Base-by-base conservation (phyloP, 2,113 vertebrate genomes). In the Alexandromys fortis region DNA sequence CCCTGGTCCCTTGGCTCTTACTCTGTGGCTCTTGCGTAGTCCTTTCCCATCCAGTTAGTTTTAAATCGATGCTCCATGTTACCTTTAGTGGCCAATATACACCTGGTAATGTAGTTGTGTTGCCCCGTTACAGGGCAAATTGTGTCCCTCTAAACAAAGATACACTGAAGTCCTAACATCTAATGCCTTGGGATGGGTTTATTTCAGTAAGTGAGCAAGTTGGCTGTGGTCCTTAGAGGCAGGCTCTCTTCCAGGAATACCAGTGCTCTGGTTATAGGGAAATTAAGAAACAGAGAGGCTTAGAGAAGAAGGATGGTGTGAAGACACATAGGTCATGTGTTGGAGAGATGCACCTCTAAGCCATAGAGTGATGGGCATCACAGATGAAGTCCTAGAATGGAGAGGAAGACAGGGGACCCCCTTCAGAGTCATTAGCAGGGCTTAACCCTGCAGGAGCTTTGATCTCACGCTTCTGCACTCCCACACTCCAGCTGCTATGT, bases 361-460 rank as follows among this genome's bases (percentile, higher is more conserved):
- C 13, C 30, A 24, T 49, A 47, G 4, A 61, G 45, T 19, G 22
- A 13, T 21, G 10, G 42, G 24, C 33, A 35, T 19, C 28, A 30
- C 21, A 26, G 49, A 17, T 24, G 24, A 24, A 65, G 26, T n/a
- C 21, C 58, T 8, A 38, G 58, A 38, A 38, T 11, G 9, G 68
- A 17, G 47, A 21, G 35, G 38, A 86, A 35, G 14, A 8, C 35
- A 17, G 42, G 26, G 12, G 49, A 24, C 6, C 24, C 42, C 33
- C 13, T 12, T 33, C n/a, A 19, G n/a, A 85, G 49, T 35, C 49
- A 85, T 24, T 5, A 61, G 4, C 7, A 19, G 33, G n/a, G 2
- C 5, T 7, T 0, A 5, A 45, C 45, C 12, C 19, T 38, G 26
- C 0, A 61, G 35, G 26, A 7, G 24, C 28, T 4, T 63, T 47